phyloP scores from a whole-genome alignment of 2,797 vertebrate species.

The Alectoris magna region DNA sequence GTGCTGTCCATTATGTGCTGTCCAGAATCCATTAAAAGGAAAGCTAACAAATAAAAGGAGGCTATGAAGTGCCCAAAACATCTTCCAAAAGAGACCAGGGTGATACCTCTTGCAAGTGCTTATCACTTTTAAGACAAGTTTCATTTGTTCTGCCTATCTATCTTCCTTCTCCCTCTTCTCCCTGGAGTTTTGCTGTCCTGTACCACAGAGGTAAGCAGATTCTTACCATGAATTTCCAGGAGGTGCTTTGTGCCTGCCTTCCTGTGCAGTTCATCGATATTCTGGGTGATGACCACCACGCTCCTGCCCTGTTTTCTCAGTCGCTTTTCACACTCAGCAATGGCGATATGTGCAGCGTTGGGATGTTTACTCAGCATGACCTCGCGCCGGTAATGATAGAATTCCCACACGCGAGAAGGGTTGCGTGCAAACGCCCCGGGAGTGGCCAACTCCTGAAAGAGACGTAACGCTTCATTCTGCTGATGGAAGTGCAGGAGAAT shows the following conservation, averaged over 20 bases:
- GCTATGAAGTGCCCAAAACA: fast-evolving
- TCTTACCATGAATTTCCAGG: constrained; percentile 92
- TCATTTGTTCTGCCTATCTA: neutral
- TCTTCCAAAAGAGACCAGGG: neutral
- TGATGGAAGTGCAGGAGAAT: neutral
- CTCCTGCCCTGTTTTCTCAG: constrained; percentile 89
- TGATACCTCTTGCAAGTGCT: neutral
- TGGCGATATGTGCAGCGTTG: constrained; percentile 87
- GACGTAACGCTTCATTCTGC: fast-evolving
- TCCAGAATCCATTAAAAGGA: neutral
- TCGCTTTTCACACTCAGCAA: constrained; percentile 90
- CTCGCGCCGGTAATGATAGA: constrained; percentile 94
- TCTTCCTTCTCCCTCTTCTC: neutral
- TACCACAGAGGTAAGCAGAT: neutral
- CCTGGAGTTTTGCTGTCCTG: fast-evolving
- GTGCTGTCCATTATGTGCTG: neutral
- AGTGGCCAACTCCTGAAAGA: constrained; percentile 89
- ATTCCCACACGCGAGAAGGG: constrained; percentile 95
- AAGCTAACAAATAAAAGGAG: neutral
- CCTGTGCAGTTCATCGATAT: constrained; percentile 92
- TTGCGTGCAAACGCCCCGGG: constrained; percentile 90
- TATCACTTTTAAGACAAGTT: neutral
- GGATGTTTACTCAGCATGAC: constrained; percentile 86
- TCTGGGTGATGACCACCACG: constrained; percentile 93
- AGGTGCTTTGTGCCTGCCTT: constrained; percentile 92